These are phyloP conservation scores for Oncopeltus fasciatus DNA, from an alignment of 1,140 invertebrate species.

Conservation along the genomic window DNA sequence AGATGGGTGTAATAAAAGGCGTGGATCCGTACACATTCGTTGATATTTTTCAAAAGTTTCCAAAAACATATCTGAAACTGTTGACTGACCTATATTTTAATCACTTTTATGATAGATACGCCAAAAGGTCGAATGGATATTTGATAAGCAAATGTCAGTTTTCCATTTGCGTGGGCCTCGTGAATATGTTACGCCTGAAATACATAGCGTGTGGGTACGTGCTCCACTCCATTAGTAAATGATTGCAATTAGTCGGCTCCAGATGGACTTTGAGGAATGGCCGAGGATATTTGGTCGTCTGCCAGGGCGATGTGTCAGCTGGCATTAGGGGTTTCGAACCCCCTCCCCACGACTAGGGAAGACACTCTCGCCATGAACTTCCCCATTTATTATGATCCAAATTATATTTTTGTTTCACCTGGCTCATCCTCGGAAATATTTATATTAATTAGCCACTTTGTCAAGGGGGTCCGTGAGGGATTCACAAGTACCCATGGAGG, in stretches of 20 bases:
- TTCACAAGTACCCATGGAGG: too few species aligned
- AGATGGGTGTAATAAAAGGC: too few species aligned
- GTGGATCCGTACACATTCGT: too few species aligned
- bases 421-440: not conserved
- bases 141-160: too few species aligned
- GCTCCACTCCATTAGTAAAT: not conserved
- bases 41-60: too few species aligned
- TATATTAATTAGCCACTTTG: not conserved
- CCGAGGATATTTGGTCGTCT: not conserved
- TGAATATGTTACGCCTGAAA: too few species aligned
- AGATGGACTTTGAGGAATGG: not conserved
- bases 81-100: too few species aligned
- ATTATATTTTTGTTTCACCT: not conserved
- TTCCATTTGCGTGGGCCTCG: too few species aligned
- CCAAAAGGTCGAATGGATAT: too few species aligned
- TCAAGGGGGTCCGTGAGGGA: not conserved
- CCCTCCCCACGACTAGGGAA: not conserved
- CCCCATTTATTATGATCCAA: not conserved
- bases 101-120: too few species aligned
- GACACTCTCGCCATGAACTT: not conserved
- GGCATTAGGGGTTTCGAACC: not conserved
- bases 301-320: not conserved
- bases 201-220: too few species aligned
- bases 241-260: not conserved
- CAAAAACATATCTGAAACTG: too few species aligned